Percentiles rank a stretch among this genome's conserved stretches.
Evolutionary conservation across 2,113 vertebrate species (phyloP).

Genomic region (Burhinus bistriatus): DNA sequence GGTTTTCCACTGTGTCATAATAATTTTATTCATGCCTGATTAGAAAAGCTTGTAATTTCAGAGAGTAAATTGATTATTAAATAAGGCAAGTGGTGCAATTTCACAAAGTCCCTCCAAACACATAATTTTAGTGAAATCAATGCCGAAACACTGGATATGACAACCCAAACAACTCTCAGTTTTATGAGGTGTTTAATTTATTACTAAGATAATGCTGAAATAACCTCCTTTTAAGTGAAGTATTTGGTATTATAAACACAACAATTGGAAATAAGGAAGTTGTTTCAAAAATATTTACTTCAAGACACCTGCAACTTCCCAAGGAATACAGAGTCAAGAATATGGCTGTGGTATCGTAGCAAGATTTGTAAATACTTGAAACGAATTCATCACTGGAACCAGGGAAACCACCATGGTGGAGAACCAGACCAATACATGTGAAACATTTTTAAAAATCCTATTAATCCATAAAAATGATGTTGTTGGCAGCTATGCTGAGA

Average conservation of each 20-base stretch:
- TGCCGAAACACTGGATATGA: slow-evolving; percentile 55
- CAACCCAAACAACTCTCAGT: slow-evolving; percentile 13
- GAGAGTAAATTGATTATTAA: slow-evolving; percentile 38
- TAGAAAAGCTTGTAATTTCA: slow-evolving; percentile 32
- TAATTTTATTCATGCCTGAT: background rate
- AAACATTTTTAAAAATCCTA: background rate
- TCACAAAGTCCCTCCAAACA: slow-evolving; percentile 48
- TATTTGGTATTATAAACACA: slow-evolving; percentile 37
- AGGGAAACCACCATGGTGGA: background rate
- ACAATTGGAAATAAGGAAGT: slow-evolving; percentile 40
- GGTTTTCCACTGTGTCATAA: background rate
- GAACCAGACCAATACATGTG: background rate
- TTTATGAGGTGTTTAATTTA: slow-evolving; percentile 50
- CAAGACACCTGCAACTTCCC: slow-evolving; percentile 21
- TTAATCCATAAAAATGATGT: background rate
- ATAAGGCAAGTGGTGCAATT: slow-evolving; percentile 41
- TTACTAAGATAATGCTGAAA: slow-evolving; percentile 25
- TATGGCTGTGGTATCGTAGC: background rate
- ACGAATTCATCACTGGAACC: background rate
- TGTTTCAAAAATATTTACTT: slow-evolving; percentile 43
- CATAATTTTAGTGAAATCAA: slow-evolving; percentile 47
- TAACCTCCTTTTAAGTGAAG: slow-evolving; percentile 27
- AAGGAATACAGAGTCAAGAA: background rate
- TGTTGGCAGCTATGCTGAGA: background rate
- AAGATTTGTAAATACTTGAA: background rate